Evolutionary conservation across 2,797 vertebrate species (phyloP), one percentile per base, ranked within the genome.

Genomic region (Onychomys arenicola): DNA sequence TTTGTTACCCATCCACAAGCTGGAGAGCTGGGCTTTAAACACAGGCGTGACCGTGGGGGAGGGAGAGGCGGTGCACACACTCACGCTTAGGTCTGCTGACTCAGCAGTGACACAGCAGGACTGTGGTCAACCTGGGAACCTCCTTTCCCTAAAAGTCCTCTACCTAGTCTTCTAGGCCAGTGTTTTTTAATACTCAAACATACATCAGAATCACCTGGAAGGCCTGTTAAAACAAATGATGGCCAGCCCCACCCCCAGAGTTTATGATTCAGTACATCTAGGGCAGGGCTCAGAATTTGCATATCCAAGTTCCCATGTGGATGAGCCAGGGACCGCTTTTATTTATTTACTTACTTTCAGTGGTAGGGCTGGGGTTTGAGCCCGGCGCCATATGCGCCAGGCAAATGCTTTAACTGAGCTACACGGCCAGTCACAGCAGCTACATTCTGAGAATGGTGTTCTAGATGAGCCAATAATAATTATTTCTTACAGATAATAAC

Each of bases 201-300:
- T 0, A 46, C 67, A 88, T 78, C 80, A 85, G 81, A 91, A 88
- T 95, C 85, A 94, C 93, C 96, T 82, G 89, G 91, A 96, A 85
- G 90, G 81, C 97, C 92, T 96, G 96, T 97, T 94, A 97, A 97
- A 96, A 97, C 95, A 95, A 82, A 96, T 76, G 87, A n/a, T 19
- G 87, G 90, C 77, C 93, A 69, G 85, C 95, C 84, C 67, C 92
- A 89, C 84, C 93, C 65, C 90, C 87, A 52, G 61, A 94, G 76
- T 85, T 95, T 97, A 96, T 96, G 92, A 97, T 94, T 95, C 96
- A 96, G 86, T 85, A 80, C 59, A 40, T 90, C 59, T 92, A 65
- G 91, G 97, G 96, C 55, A 89, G 78, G 82, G 90, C 92, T 77
- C n/a, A 89, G 27, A 92, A 96, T 94, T 34, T 87, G 75, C 89